phyloP scores from a whole-genome alignment of 2,888 invertebrate genomes.

The Hoplodrina blanda region DNA sequence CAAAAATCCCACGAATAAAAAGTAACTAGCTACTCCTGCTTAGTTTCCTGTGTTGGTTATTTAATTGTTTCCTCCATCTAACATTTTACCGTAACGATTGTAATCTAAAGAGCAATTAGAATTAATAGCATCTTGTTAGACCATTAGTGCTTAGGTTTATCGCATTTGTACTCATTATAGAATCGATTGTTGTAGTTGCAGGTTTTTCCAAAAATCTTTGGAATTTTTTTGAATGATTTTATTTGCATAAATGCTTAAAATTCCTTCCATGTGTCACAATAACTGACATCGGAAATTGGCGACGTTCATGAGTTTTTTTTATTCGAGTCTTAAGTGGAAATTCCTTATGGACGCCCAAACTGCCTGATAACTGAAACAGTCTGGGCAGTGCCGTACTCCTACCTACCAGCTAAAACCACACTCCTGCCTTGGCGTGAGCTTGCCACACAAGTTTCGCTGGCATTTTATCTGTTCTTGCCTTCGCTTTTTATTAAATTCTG shows the following conservation, averaged over 20 bases:
- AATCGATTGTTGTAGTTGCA: conserved; percentile 36
- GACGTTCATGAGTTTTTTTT: neutral
- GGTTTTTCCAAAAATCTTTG: neutral
- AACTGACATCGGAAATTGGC: neutral
- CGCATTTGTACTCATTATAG: conserved; percentile 31
- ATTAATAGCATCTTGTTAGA: conserved; percentile 62
- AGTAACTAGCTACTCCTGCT: conserved; percentile 38
- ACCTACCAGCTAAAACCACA: too few species aligned
- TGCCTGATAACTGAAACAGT: too few species aligned
- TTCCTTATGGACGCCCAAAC: too few species aligned
- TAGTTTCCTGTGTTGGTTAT: conserved; percentile 65
- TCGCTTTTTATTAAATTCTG: too few species aligned
- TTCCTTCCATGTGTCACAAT: too few species aligned
- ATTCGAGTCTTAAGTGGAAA: too few species aligned
- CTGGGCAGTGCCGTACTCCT: too few species aligned
- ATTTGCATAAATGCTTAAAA: neutral
- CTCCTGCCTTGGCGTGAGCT: too few species aligned
- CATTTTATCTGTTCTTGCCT: too few species aligned
- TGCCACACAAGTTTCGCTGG: too few species aligned
- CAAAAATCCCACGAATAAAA: conserved; percentile 49
- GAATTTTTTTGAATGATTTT: neutral
- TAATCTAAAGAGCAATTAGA: conserved; percentile 63
- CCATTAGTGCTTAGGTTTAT: conserved; percentile 40
- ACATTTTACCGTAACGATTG: conserved; percentile 65
- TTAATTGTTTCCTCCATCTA: conserved; percentile 69